Evolutionary conservation across 2,797 vertebrate genomes (phyloP), one percentile per base, ranked within the genome.

Genomic region (Anguilla anguilla): DNA sequence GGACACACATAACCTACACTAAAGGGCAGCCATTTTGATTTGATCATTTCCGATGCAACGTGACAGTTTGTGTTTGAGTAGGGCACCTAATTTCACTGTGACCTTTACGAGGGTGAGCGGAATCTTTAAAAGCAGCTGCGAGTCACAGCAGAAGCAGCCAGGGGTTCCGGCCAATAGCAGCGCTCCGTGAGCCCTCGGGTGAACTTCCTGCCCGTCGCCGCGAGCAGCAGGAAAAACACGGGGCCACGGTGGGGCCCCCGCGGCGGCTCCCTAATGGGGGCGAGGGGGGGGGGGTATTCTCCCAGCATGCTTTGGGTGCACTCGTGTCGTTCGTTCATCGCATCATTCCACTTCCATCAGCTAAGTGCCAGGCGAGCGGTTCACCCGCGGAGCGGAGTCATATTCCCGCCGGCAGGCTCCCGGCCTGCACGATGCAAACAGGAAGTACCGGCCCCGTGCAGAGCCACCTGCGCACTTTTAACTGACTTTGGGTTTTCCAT

Each of bases 41-140:
- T 72, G 67, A 72, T 72, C 7, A 31, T 28, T 11, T 31, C 61
- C 61, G 25, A 64, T n/a, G 25, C 61, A 1, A n/a, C 25, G 61
- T 64, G 61, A n/a, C 61, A 64, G 61, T 64, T 64, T 64, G 5
- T 64, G 61, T 83, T 74, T 82, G 74, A 81, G 59, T 55, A 88
- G 25, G 61, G 61, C 61, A 64, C 61, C 61, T 64, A 25, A 64
- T 64, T 64, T 64, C 61, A 64, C 25, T n/a, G 19, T 64, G 61
- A 64, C 61, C 61, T 64, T 64, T 64, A 5, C 61, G 3, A 19
- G 61, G 61, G 3, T 64, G 7, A 64, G 61, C 25, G 1, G 17
- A 22, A 19, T 59, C 15, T 59, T 59, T 59, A 59, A 59, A 64
- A 64, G 25, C 1, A 25, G 19, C 25, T n/a, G 25, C 6, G 19